phyloP scores from a whole-genome alignment of 2,113 vertebrate genomes.

The Equus przewalskii region DNA sequence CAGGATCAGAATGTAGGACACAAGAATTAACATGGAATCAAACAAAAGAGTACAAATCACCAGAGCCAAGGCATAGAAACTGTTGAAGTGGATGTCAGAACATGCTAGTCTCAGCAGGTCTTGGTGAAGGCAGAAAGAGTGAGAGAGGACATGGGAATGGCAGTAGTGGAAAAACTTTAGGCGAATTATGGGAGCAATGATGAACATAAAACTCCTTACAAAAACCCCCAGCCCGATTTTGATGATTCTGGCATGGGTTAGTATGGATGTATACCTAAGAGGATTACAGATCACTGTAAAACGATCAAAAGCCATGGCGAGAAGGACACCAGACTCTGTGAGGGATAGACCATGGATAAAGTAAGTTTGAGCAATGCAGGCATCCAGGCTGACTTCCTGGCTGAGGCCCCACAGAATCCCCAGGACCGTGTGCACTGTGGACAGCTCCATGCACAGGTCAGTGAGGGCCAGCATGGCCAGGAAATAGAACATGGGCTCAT shows the following conservation, averaged over 20 bases:
- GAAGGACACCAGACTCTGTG: slow-evolving; percentile 22
- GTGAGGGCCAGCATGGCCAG: slow-evolving; percentile 20
- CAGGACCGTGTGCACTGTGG: slow-evolving; percentile 13
- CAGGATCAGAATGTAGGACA: no score
- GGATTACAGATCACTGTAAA: no score
- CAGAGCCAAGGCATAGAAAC: no score
- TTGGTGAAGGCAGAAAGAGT: no score
- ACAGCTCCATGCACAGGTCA: slow-evolving; percentile 32
- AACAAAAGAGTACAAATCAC: no score
- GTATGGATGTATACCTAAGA: not conserved
- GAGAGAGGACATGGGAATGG: no score
- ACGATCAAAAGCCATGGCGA: no score
- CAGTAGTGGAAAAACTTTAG: no score
- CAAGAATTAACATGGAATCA: no score
- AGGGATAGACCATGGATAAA: slow-evolving; percentile 52
- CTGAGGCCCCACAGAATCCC: not conserved
- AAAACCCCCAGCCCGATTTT: slow-evolving; percentile 3
- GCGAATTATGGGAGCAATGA: not conserved
- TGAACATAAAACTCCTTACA: not conserved
- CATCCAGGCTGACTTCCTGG: slow-evolving; percentile 44
- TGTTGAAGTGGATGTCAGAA: no score
- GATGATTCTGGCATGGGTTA: slow-evolving; percentile 20
- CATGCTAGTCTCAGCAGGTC: no score
- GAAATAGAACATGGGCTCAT: not conserved
- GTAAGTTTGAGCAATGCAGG: slow-evolving; percentile 68